phyloP scores from a whole-genome alignment of 1,140 invertebrate species.

The Pseudomyrmex dendroicus region DNA sequence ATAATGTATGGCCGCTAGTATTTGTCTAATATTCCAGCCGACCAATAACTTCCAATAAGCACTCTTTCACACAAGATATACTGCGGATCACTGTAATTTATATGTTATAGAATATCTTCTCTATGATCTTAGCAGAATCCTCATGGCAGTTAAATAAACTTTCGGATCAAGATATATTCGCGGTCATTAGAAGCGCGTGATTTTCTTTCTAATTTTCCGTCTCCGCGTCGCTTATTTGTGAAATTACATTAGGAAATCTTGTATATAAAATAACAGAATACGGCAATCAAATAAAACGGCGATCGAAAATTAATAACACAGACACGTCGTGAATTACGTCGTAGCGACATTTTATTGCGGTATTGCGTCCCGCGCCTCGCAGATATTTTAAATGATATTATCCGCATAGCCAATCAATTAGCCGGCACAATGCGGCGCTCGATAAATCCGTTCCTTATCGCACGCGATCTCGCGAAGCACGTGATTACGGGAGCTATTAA shows the following conservation, averaged over 20 bases:
- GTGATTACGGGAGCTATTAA: constrained; percentile 49
- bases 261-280: background rate
- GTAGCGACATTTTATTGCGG: constrained; percentile 7
- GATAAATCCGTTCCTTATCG: constrained; percentile 34
- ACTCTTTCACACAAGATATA: constrained; percentile 37
- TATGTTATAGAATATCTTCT: constrained; percentile 44
- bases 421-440: background rate
- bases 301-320: constrained; percentile 25
- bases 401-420: constrained; percentile 37
- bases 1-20: constrained; percentile 41
- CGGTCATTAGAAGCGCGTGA: background rate
- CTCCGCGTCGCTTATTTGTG: too few relatives aligned
- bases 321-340: background rate
- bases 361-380: background rate
- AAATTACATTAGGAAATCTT: background rate
- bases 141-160: constrained; percentile 2
- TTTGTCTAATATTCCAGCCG: constrained; percentile 51
- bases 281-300: constrained; percentile 1
- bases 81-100: constrained; percentile 40
- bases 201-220: background rate
- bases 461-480: constrained; percentile 22
- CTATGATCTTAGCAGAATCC: constrained; percentile 2
- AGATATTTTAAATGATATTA: constrained; percentile 29
- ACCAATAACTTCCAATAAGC: constrained; percentile 48
- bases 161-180: constrained; percentile 3